Percentiles rank a stretch among this genome's conserved stretches.
Evolutionary conservation across 2,797 vertebrate genomes (phyloP).

Genomic region (Catharus ustulatus): DNA sequence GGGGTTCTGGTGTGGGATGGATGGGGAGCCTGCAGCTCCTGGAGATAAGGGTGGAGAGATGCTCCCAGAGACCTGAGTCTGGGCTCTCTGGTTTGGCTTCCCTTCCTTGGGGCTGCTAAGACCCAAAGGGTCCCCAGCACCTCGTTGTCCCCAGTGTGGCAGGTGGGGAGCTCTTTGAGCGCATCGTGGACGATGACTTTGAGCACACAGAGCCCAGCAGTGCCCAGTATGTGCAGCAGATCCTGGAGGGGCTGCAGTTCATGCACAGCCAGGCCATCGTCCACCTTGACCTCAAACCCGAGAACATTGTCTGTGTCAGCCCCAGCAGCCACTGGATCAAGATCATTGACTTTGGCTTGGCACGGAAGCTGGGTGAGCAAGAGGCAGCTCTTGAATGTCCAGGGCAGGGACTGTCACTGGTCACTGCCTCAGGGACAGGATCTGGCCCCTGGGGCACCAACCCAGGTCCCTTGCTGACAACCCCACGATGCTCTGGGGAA

Average conservation of each 20-base stretch:
- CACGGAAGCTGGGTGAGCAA: constrained; percentile 80
- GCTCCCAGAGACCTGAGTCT: rapidly evolving
- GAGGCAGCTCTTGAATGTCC: not conserved
- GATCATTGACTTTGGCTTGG: constrained; percentile 90
- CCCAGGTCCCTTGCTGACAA: not conserved
- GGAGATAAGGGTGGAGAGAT: not conserved
- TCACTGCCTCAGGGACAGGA: not conserved
- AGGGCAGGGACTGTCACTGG: not conserved
- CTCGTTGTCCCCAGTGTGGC: constrained; percentile 76
- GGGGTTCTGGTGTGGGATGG: not conserved
- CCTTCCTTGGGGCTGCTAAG: rapidly evolving
- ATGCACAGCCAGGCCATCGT: constrained; percentile 84
- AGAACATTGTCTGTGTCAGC: constrained; percentile 89
- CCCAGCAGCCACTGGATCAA: constrained; percentile 80
- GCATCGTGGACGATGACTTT: constrained; percentile 85
- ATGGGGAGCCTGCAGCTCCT: not conserved
- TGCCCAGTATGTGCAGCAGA: constrained; percentile 83
- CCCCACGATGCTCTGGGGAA: rapidly evolving
- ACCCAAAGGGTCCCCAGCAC: not conserved
- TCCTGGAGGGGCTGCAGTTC: constrained; percentile 83
- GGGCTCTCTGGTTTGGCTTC: not conserved
- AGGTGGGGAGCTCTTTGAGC: constrained; percentile 88
- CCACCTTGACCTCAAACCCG: constrained; percentile 90
- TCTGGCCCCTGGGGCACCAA: not conserved
- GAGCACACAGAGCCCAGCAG: constrained; percentile 88